Base-by-base conservation (phyloP, 2,797 vertebrate species). In the Notamacropus eugenii region DNA sequence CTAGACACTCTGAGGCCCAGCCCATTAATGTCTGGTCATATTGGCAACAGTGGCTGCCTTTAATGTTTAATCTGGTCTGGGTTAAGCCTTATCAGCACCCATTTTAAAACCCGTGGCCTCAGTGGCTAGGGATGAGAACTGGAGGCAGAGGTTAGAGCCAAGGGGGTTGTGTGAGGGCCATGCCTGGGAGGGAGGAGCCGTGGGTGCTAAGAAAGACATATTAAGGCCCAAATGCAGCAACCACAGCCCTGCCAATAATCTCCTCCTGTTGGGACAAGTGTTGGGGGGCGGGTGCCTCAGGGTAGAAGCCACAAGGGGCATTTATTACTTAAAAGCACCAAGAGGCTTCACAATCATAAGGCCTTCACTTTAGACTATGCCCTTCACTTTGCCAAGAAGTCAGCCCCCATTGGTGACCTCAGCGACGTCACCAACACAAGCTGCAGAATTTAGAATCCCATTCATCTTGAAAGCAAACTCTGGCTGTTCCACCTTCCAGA, bases 401-500 rank as follows among this genome's bases (percentile, higher is more conserved):
- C n/a, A 8, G n/a, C 16, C 67, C 67, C 67, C 22, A 10, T 9
- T 22, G 1, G n/a, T 31, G 16, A 56, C 10, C 94, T 91, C 50
- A 12, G 74, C 19, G 52, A 34, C 59, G 46, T 50, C 5, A 14
- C 54, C 46, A 54, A 31, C 55, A 74, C n/a, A 82, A 82, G 56
- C 62, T 54, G 92, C 31, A 24, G 54, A 57, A 57, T 58, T 67
- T 62, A 52, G 11, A 90, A 90, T 4, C 19, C 46, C 4, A 34
- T 95, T 52, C 24, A 62, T 95, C 90, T 94, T 55, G 14, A 59
- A 94, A 94, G 82, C 54, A 95, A 91, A 92, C 24, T 10, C 40
- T 22, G 90, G 27, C 46, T 56, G 5, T 14, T 22, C 55, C 31
- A 58, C 22, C 27, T 11, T 28, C 52, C 6, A 24, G 91, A 27